phyloP scores from a whole-genome alignment of 2,888 invertebrate species.

The Catocala sponsa region DNA sequence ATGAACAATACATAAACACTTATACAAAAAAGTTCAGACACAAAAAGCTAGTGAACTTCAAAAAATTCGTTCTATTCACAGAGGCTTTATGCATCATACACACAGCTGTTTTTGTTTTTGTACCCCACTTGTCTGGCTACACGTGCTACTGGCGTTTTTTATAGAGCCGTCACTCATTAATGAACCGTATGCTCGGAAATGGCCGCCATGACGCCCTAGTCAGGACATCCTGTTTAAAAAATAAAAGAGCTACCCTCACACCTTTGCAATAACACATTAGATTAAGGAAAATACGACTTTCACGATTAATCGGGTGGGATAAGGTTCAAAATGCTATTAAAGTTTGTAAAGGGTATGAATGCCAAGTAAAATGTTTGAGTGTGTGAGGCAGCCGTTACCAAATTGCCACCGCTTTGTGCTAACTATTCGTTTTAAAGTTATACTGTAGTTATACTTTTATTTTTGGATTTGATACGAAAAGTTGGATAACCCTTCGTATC shows the following conservation, averaged over 20 bases:
- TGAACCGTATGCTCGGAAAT: constrained; percentile 79
- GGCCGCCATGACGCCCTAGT: constrained; percentile 67
- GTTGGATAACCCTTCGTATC: too few species aligned
- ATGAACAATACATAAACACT: constrained; percentile 22
- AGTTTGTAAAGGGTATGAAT: constrained; percentile 28
- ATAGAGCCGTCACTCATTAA: constrained; percentile 69
- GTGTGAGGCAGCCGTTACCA: constrained; percentile 39
- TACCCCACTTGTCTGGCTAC: constrained; percentile 68
- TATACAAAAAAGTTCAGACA: constrained; percentile 11
- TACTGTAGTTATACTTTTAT: constrained; percentile 26
- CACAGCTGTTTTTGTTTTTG: constrained; percentile 55
- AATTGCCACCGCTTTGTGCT: constrained; percentile 44
- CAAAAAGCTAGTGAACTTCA: constrained; percentile 26
- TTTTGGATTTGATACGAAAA: constrained; percentile 11
- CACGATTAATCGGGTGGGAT: constrained; percentile 17
- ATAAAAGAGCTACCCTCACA: constrained; percentile 82
- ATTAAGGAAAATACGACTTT: constrained; percentile 34
- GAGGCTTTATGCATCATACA: constrained; percentile 31
- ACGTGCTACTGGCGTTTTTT: constrained; percentile 78
- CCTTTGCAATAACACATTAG: constrained; percentile 57
- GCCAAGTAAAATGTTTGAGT: constrained; percentile 17
- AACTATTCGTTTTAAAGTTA: constrained; percentile 35
- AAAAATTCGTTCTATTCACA: constrained; percentile 30
- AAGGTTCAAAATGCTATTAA: constrained; percentile 53
- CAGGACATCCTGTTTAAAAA: constrained; percentile 86